These are phyloP conservation scores for Anniella stebbinsi DNA, from an alignment of 2,797 vertebrate genomes.

Conservation along the genomic window DNA sequence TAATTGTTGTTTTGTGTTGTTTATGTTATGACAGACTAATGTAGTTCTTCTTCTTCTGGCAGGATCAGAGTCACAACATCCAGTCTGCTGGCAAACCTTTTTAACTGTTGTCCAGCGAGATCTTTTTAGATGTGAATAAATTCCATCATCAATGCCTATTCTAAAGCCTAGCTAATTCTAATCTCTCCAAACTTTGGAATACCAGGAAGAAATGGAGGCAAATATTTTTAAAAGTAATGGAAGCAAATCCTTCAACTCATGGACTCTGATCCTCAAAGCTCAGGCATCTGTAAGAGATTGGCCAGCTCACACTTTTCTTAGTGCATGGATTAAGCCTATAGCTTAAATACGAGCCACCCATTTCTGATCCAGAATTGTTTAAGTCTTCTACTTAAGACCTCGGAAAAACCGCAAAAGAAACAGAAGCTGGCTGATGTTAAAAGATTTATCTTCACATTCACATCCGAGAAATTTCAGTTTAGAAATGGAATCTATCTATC, in stretches of 20 bases:
- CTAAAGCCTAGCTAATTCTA: conserved; percentile 18
- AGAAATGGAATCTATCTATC: too few species aligned
- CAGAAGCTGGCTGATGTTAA: conserved; percentile 55
- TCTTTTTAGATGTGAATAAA: background rate
- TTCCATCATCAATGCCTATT: background rate
- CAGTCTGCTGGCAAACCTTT: background rate
- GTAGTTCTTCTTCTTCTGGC: background rate
- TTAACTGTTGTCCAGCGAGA: background rate
- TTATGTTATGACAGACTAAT: background rate
- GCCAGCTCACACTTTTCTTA: conserved; percentile 15
- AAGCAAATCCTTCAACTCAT: conserved; percentile 5
- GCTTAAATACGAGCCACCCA: conserved; percentile 35
- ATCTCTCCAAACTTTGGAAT: conserved; percentile 7
- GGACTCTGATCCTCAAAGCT: background rate
- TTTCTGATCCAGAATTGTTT: conserved; percentile 55
- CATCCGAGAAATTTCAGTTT: conserved; percentile 61
- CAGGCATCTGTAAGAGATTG: background rate
- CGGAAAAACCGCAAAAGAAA: conserved; percentile 61
- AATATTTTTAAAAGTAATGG: background rate
- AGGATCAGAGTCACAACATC: background rate
- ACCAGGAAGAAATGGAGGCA: background rate
- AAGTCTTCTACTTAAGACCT: conserved; percentile 40
- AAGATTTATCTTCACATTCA: conserved; percentile 66
- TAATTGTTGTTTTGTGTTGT: too few species aligned
- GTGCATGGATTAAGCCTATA: conserved; percentile 52